Conservation (phyloP, 2,888 invertebrate species). For the Lasioglossum morio region DNA sequence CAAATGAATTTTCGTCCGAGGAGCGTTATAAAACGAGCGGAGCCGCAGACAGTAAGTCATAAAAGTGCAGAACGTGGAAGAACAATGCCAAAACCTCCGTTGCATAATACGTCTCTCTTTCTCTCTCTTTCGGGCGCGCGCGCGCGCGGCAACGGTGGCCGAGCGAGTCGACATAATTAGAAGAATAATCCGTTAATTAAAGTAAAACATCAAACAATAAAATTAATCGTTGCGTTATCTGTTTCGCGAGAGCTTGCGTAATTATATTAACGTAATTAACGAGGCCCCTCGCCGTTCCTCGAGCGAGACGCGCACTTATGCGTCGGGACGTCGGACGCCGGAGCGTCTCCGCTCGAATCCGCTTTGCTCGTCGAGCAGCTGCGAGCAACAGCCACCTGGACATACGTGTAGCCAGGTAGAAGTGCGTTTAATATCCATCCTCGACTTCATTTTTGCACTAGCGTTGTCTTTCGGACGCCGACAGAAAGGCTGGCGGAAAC, state of each 20-base stretch:
- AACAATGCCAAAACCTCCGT: not conserved
- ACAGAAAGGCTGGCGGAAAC: not conserved
- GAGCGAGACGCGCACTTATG: conserved; percentile 38
- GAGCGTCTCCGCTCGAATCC: conserved; percentile 13
- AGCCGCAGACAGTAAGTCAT: not conserved
- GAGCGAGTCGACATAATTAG: conserved; percentile 38
- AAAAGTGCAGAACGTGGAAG: not conserved
- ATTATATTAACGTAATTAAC: conserved; percentile 61
- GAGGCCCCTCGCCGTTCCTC: conserved; percentile 36
- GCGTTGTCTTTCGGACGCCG: not conserved
- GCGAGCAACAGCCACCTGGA: conserved; percentile 75
- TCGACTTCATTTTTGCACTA: conserved; percentile 16
- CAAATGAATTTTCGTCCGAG: not conserved
- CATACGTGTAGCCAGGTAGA: conserved; percentile 48
- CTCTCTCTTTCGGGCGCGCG: not conserved
- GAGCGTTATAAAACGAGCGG: not conserved
- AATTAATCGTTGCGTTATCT: conserved; percentile 54
- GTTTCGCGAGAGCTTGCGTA: conserved; percentile 26
- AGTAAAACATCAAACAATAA: conserved; percentile 49
- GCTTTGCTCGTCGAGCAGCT: conserved; percentile 63
- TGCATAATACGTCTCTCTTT: not conserved
- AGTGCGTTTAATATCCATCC: conserved; percentile 34
- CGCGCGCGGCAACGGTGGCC: not conserved
- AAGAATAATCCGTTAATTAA: conserved; percentile 45
- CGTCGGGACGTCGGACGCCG: conserved; percentile 33